Conservation (phyloP, 2,113 vertebrate genomes). For the Carassius gibelio region DNA sequence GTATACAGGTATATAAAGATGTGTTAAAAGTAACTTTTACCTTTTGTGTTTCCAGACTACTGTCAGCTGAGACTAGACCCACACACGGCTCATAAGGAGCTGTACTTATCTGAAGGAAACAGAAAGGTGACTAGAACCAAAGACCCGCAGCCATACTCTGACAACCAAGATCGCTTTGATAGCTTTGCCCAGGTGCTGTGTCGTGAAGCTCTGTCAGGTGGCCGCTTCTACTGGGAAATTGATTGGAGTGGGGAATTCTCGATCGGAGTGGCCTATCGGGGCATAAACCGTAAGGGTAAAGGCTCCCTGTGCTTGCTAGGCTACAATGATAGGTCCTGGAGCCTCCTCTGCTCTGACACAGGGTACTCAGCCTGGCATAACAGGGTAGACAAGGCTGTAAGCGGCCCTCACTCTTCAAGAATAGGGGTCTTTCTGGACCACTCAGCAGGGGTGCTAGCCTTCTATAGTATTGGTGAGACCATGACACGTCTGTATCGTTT, state of each 20-base stretch:
- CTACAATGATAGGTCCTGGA: conserved; percentile 89
- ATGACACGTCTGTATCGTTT: conserved; percentile 82
- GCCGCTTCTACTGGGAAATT: conserved; percentile 94
- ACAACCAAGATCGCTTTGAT: conserved; percentile 77
- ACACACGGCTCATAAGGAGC: conserved; percentile 78
- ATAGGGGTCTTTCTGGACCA: conserved; percentile 89
- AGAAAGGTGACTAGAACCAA: conserved; percentile 75
- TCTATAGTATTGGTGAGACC: conserved; percentile 83
- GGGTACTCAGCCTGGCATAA: conserved; percentile 90
- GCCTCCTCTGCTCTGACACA: conserved; percentile 85
- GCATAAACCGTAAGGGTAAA: conserved; percentile 77
- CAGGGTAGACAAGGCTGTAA: conserved; percentile 75
- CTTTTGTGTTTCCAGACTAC: conserved; percentile 67
- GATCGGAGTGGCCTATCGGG: conserved; percentile 83
- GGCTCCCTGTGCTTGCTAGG: conserved; percentile 85
- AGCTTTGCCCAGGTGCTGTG: conserved; percentile 91
- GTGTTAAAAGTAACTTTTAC: not conserved
- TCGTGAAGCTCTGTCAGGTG: conserved; percentile 73
- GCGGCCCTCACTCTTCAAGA: conserved; percentile 72
- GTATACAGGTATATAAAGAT: not conserved
- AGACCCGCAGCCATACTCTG: conserved; percentile 73
- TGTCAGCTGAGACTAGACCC: conserved; percentile 77
- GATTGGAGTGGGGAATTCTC: conserved; percentile 81
- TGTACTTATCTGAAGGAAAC: conserved; percentile 75
- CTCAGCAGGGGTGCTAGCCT: conserved; percentile 79